Base-by-base conservation (phyloP, 2,797 vertebrate genomes). In the Bovichtus diacanthus region DNA sequence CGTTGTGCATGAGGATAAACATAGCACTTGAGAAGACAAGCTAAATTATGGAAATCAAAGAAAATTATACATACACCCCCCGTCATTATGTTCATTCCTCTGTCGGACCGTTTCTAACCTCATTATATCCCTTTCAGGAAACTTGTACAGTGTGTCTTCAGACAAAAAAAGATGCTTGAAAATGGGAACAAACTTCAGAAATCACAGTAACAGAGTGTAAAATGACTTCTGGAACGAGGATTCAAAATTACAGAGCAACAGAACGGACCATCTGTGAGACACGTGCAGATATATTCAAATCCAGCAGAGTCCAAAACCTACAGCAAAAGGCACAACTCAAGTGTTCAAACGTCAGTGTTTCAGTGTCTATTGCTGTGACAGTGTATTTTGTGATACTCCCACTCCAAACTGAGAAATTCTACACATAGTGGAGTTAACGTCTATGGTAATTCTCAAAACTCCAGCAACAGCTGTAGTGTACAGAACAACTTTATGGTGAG, bases 41-140 rank as follows among this genome's bases (percentile, higher is more conserved):
- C 27, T 59, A 34, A 62, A 67, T 74, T 36, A 81, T 44, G 63
- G 43, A 75, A 81, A 67, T 55, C 27, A 75, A 63, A 72, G 31
- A 1, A 47, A 55, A 67, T 65, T 29, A 79, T 10, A 78, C 51
- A 15, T 2, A 8, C 38, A 34, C 15, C 6, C 25, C 53, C 61
- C 3, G 53, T 76, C 51, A 84, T 87, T 82, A 84, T 23, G 10
- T 46, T 65, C 64, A 71, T 60, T 71, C 74, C 74, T 81, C 54
- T 29, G 29, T 56, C 54, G 36, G 34, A 2, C 56, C 27, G 1
- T 6, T 43, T 59, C 43, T 38, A 11, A 21, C 47, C 51, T 66
- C 68, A 12, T 21, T 44, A 43, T 11, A 21, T 60, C 34, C 12
- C 63, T 53, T 53, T 70, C 15, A 61, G 18, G 46, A 9, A 43